Conservation (phyloP, 2,888 invertebrate species). For the Agriopis leucophaearia region DNA sequence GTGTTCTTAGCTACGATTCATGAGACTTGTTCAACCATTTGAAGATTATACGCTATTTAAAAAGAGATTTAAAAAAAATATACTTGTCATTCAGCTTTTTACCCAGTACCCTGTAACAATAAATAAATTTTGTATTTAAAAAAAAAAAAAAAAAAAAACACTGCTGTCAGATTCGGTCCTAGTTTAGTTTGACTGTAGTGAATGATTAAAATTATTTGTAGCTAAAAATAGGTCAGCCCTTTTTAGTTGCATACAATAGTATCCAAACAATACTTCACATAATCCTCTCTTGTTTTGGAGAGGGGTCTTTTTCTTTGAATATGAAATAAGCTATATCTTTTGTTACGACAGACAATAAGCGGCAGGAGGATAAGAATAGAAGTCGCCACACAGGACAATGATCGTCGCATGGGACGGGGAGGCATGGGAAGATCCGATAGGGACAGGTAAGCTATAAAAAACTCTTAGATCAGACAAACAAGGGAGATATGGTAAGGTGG, state of each 20-base stretch:
- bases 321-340: slow-evolving; percentile 41
- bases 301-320: slow-evolving; percentile 15
- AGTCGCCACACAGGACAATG: slow-evolving; percentile 91
- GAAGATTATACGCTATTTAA: too few relatives aligned
- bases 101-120: too few relatives aligned
- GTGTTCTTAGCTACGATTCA: too few relatives aligned
- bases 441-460: slow-evolving; percentile 67
- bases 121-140: too few relatives aligned
- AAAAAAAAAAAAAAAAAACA: neutral
- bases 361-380: slow-evolving; percentile 93
- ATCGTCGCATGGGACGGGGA: slow-evolving; percentile 88
- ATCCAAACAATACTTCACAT: slow-evolving; percentile 15
- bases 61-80: too few relatives aligned
- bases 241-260: slow-evolving; percentile 4
- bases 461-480: too few relatives aligned
- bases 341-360: slow-evolving; percentile 87
- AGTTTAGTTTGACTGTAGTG: too few relatives aligned
- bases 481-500: too few relatives aligned
- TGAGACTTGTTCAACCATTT: too few relatives aligned
- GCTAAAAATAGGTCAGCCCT: slow-evolving; percentile 2
- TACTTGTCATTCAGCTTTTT: too few relatives aligned
- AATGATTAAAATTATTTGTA: neutral
- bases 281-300: slow-evolving; percentile 8
- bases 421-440: slow-evolving; percentile 78
- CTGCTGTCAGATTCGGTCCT: too few relatives aligned